Conservation (phyloP, 2,888 invertebrate species). For the Philonicus albiceps region DNA sequence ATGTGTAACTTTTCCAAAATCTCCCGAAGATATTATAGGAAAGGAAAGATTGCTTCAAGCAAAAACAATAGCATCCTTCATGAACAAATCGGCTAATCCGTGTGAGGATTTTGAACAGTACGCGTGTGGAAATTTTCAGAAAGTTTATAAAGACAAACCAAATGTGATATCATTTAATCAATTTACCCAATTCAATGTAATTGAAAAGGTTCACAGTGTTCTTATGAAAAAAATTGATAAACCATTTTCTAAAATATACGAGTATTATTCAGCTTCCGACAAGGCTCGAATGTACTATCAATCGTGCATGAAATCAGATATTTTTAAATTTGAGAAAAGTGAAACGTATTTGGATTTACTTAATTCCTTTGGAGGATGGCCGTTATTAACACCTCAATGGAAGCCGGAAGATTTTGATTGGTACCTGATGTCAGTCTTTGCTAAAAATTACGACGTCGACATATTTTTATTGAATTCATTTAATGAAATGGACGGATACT, state of each 20-base stretch:
- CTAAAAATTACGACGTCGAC: background rate
- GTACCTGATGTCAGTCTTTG: background rate
- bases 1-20: background rate
- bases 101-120: background rate
- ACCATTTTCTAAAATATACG: background rate
- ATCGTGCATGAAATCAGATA: background rate
- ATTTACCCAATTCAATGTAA: background rate
- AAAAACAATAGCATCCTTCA: background rate
- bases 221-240: background rate
- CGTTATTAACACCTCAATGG: background rate
- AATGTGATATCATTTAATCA: background rate
- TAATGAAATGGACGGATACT: background rate
- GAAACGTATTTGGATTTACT: background rate
- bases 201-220: background rate
- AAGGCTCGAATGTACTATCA: background rate
- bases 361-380: background rate
- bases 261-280: background rate
- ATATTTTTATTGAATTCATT: background rate
- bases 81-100: background rate
- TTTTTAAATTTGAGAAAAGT: background rate
- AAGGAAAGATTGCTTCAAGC: background rate
- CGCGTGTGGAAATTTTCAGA: background rate
- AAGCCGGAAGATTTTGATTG: background rate
- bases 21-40: background rate
- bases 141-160: background rate